Base-by-base conservation (phyloP, 2,113 vertebrate genomes). In the Otolemur garnettii region DNA sequence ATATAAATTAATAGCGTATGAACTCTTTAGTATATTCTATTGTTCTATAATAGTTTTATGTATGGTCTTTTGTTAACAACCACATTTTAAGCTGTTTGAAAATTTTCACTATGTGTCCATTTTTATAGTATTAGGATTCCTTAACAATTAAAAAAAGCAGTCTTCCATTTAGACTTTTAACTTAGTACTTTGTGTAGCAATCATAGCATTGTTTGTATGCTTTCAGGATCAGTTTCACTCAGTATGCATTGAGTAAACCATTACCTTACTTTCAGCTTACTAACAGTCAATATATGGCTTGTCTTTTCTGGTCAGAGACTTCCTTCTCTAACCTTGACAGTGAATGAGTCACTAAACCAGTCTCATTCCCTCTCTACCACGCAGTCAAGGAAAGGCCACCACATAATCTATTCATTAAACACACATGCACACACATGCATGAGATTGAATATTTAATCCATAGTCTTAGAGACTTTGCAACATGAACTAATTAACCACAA, bases 241-340 rank as follows among this genome's bases (percentile, higher is more conserved):
- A 82, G 1, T 53, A 69, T 22, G 14, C 14, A 68, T 0, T 57
- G 69, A 92, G 57, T 33, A 35, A 53, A 79, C 14, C 21, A 72
- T 50, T 69, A 83, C 64, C 7, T 7, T 68, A 30, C 15, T 60
- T 87, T 33, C 66, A 45, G 0, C 28, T 59, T 78, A 42, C 22
- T 33, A 35, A 13, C n/a, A 17, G 15, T 50, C 45, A 80, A 74
- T n/a, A 10, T 33, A 28, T 50, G 35, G 21, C 24, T 64, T 14
- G 1, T 24, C 24, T n/a, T 81, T 84, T 87, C 53, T 50, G 14
- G 21, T 88, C 60, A 81, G 30, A n/a, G 83, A 42, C 55, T 86
- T 79, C 83, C 77, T 91, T 80, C 35, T 93, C 59, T 87, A 79
- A 78, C 14, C 17, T 92, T 87, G 71, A 94, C 18, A 88, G 59